phyloP scores from a whole-genome alignment of 2,888 invertebrate genomes.

The Mythimna albipuncta region DNA sequence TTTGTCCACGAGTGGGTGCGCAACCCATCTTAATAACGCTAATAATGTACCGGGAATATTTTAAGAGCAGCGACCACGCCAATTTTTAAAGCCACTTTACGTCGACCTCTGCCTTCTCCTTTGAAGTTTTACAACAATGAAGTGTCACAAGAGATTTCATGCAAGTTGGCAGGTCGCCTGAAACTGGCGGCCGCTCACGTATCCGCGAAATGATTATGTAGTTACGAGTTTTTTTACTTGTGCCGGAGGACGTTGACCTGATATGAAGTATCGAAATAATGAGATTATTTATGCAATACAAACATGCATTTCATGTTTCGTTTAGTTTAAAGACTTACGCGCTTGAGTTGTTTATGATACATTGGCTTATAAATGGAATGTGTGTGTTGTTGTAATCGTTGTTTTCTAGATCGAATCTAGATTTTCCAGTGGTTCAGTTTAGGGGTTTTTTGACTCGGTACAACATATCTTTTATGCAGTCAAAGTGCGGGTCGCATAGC shows the following conservation, averaged over 20 bases:
- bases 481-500: too few relatives aligned
- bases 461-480: too few relatives aligned
- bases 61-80: constrained; percentile 71
- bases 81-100: constrained; percentile 67
- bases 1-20: constrained; percentile 69
- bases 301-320: constrained; percentile 64
- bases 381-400: constrained; percentile 26
- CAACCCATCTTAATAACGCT: constrained; percentile 73
- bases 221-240: constrained; percentile 54
- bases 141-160: constrained; percentile 34
- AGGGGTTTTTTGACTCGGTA: constrained; percentile 19
- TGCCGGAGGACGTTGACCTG: constrained; percentile 69
- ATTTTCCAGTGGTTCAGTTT: constrained; percentile 5
- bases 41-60: constrained; percentile 75
- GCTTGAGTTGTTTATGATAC: constrained; percentile 44
- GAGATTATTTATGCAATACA: constrained; percentile 68
- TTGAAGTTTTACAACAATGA: constrained; percentile 49
- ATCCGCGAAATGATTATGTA: constrained; percentile 65
- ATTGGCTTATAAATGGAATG: constrained; percentile 32
- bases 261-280: constrained; percentile 63
- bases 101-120: constrained; percentile 58
- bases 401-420: constrained; percentile 19
- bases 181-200: constrained; percentile 56
- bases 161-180: constrained; percentile 58
- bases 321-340: constrained; percentile 52